Base-by-base conservation (phyloP, 2,113 vertebrate species). In the Carlito syrichta region DNA sequence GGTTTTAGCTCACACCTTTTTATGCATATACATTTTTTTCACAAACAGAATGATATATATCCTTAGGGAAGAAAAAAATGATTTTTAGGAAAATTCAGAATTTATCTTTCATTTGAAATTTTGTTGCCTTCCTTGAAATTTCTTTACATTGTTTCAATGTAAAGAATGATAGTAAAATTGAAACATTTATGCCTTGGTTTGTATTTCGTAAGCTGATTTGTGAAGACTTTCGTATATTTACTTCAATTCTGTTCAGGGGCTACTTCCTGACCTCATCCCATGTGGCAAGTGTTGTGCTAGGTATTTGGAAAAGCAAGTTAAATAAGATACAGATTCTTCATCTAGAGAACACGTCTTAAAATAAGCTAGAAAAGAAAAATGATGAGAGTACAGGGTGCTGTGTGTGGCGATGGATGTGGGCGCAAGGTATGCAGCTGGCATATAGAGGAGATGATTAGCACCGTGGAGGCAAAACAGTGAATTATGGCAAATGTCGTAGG, bases 1-100 rank as follows among this genome's bases (percentile, higher is more conserved):
- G 43, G 2, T 71, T 93, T 95, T 73, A 73, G 50, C 79, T 84
- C 40, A 62, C 5, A 45, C 5, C 3, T 14, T 66, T 87, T 86
- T 58, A n/a, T n/a, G n/a, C n/a, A n/a, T n/a, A n/a, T n/a, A n/a
- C n/a, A n/a, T n/a, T n/a, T n/a, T n/a, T n/a, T n/a, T n/a, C n/a
- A n/a, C n/a, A n/a, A 66, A 30, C 45, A 93, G 86, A 66, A 54
- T 66, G 45, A 35, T 14, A 73, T 96, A 27, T 32, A 73, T 87
- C 19, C 50, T 83, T 22, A 89, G 32, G 66, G 78, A 97, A n/a
- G 35, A 45, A 74, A 77, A 82, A 93, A 94, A 79, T 86, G 50
- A 84, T 52, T 94, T 94, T 92, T 40, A 66, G 66, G 38, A 11
- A 95, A 73, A 90, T 95, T 17, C 54, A 93, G 52, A 90, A 50